Evolutionary conservation across 92 coral and sea anemone genomes (phyloP).

Genomic region (Porites rus): DNA sequence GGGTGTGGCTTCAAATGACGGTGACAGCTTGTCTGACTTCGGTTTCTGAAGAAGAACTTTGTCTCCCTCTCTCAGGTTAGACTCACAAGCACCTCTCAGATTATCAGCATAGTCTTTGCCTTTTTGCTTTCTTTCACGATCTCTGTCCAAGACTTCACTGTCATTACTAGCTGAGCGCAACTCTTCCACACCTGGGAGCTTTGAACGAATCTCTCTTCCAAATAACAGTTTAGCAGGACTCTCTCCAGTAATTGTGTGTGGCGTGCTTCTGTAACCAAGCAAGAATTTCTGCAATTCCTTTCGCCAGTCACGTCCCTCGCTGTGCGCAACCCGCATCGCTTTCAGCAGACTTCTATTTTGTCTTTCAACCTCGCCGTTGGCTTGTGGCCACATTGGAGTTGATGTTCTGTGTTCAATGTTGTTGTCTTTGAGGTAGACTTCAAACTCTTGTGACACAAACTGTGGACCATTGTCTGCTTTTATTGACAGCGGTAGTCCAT

Average conservation of each 20-base stretch:
- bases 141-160: conserved; percentile 20
- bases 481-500: no score
- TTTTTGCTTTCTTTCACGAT: conserved; percentile 28
- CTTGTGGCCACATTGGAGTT: no score
- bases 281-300: conserved; percentile 27
- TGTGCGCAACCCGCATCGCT: conserved; percentile 53
- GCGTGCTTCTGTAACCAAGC: conserved; percentile 37
- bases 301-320: conserved; percentile 31
- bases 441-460: no score
- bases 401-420: neutral
- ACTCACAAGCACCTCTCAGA: conserved; percentile 4
- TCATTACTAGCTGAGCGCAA: conserved; percentile 8
- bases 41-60: conserved; percentile 17
- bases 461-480: no score
- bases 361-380: conserved; percentile 44
- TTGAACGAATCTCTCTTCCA: conserved; percentile 31
- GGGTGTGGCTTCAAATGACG: conserved; percentile 26
- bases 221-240: conserved; percentile 25
- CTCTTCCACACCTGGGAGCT: neutral
- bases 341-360: conserved; percentile 47
- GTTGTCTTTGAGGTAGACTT: no score
- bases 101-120: conserved; percentile 24
- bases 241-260: conserved; percentile 37
- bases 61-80: conserved; percentile 28
- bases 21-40: conserved; percentile 6